phyloP scores from a whole-genome alignment of 1,140 invertebrate genomes.

The Diorhabda sublineata region DNA sequence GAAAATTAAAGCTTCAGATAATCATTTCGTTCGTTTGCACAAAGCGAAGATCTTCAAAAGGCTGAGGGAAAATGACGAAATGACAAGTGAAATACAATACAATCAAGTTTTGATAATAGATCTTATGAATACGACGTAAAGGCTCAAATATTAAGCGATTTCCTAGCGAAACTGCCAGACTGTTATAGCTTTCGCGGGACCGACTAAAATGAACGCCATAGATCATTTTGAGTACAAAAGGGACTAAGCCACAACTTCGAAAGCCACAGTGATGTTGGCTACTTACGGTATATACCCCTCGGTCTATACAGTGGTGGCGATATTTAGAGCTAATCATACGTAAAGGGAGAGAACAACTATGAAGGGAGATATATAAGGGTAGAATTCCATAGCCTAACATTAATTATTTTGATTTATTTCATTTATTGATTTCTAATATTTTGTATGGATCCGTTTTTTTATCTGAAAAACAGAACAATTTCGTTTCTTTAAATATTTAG shows the following conservation, averaged over 20 bases:
- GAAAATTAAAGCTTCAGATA: slow-evolving; percentile 1
- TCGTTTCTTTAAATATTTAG: no score
- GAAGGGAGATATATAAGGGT: no score
- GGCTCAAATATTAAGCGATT: slow-evolving; percentile 22
- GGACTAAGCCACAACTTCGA: slow-evolving; percentile 21
- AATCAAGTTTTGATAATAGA: slow-evolving; percentile 16
- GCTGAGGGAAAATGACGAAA: slow-evolving; percentile 1
- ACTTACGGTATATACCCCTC: background rate
- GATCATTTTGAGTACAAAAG: slow-evolving; percentile 29
- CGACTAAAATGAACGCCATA: slow-evolving; percentile 29
- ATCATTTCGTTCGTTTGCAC: background rate
- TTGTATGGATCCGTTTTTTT: no score
- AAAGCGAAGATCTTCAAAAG: slow-evolving; percentile 3
- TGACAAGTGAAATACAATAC: slow-evolving; percentile 10
- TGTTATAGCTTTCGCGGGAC: slow-evolving; percentile 15
- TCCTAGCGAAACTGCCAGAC: slow-evolving; percentile 8
- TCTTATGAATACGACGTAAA: slow-evolving; percentile 20
- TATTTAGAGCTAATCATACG: slow-evolving; percentile 2
- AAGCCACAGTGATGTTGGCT: slow-evolving; percentile 2
- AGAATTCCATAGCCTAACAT: no score
- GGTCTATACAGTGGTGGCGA: background rate
- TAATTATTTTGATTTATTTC: no score
- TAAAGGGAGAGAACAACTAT: no score
- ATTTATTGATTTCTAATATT: no score
- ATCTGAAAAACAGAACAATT: no score